A percentile compares a stretch with the other conserved stretches of the same genome.
These are phyloP conservation scores for Trachurus trachurus DNA, from an alignment of 2,797 vertebrate genomes.

Conservation along the genomic window DNA sequence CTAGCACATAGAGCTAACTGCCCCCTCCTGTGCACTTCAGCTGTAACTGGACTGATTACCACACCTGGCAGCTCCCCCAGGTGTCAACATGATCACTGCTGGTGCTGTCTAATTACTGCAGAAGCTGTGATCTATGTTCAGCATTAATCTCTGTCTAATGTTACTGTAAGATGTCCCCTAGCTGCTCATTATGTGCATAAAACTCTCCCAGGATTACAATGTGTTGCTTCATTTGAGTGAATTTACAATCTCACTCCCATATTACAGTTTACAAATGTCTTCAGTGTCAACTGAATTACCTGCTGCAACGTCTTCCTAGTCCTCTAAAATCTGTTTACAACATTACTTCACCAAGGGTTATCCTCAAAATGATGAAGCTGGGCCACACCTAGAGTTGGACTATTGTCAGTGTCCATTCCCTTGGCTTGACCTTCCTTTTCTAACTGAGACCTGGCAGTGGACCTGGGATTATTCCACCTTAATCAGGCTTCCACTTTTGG, in stretches of 20 bases:
- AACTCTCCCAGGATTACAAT: slow-evolving; percentile 16
- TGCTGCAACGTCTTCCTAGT: neutral
- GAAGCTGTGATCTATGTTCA: slow-evolving; percentile 65
- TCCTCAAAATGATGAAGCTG: slow-evolving; percentile 37
- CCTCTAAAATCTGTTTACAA: slow-evolving; percentile 12
- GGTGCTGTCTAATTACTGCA: slow-evolving; percentile 70
- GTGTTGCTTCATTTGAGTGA: slow-evolving; percentile 8
- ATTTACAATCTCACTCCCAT: neutral
- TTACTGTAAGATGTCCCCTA: slow-evolving; percentile 48
- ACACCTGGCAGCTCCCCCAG: slow-evolving; percentile 51
- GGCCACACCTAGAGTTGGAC: slow-evolving; percentile 38
- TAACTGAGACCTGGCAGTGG: slow-evolving; percentile 49
- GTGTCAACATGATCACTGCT: slow-evolving; percentile 59
- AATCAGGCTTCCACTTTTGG: slow-evolving; percentile 50
- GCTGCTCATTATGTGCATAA: slow-evolving; percentile 24
- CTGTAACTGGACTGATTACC: slow-evolving; percentile 61
- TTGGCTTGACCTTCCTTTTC: slow-evolving; percentile 40
- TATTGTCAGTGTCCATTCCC: slow-evolving; percentile 39
- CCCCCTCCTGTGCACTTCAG: slow-evolving; percentile 40
- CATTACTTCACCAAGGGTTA: slow-evolving; percentile 13
- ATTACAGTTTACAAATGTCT: slow-evolving; percentile 19
- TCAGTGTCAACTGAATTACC: neutral
- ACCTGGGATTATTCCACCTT: slow-evolving; percentile 52
- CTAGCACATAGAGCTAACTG: slow-evolving; percentile 13
- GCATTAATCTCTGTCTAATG: slow-evolving; percentile 52